phyloP scores from a whole-genome alignment of 1,140 invertebrate species.

The Melanaphis sacchari region DNA sequence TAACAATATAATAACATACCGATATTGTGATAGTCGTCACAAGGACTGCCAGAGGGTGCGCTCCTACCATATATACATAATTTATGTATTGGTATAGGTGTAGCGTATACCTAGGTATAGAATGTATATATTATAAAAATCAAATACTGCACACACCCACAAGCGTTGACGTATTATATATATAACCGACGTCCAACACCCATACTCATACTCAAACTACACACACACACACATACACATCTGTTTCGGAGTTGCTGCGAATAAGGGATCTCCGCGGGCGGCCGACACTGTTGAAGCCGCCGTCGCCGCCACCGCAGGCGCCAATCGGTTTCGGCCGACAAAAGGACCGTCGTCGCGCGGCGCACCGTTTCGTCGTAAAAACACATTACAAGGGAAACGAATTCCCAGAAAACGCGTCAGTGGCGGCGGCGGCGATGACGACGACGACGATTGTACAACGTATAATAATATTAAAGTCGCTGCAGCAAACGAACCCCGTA shows the following conservation, averaged over 20 bases:
- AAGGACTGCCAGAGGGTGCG: neutral
- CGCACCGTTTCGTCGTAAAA: neutral
- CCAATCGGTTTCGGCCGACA: conserved; percentile 30
- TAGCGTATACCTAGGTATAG: neutral
- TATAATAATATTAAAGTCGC: neutral
- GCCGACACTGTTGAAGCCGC: neutral
- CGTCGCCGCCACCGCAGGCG: conserved; percentile 8
- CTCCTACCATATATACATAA: neutral
- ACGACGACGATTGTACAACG: neutral
- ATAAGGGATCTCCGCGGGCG: conserved; percentile 16
- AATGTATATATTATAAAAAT: neutral
- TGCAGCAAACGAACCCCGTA: neutral
- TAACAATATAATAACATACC: neutral
- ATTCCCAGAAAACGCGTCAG: conserved; percentile 36
- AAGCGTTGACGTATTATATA: neutral
- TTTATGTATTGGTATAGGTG: neutral
- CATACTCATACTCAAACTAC: neutral
- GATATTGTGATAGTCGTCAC: neutral
- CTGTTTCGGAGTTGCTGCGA: conserved; percentile 5
- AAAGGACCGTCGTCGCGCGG: conserved; percentile 39
- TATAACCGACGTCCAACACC: neutral
- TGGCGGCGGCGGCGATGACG: neutral
- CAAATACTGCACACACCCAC: neutral
- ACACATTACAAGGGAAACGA: conserved; percentile 31
- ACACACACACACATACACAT: neutral